These are phyloP conservation scores for Tragelaphus strepsiceros DNA, from an alignment of 2,113 vertebrate species.

Conservation along the genomic window DNA sequence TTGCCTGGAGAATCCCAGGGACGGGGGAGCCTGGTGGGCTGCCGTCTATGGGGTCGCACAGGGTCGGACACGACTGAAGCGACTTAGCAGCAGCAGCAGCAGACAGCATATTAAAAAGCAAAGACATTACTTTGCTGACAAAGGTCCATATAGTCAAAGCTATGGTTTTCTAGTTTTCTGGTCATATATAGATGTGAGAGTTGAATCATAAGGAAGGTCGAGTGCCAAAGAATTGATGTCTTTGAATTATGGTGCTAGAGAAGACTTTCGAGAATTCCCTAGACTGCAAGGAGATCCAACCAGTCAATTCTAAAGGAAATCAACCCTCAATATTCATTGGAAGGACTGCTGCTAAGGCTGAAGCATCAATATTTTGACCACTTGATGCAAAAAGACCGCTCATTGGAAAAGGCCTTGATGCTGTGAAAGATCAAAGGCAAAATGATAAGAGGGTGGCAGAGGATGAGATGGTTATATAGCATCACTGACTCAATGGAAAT, in stretches of 20 bases:
- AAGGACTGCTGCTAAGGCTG: not conserved
- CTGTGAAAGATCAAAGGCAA: not conserved
- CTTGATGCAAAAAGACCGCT: not conserved
- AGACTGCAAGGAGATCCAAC: not conserved
- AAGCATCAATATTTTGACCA: not conserved
- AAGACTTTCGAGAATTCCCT: not conserved
- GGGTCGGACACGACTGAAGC: no score
- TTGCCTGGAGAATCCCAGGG: no score
- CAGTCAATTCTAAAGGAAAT: not conserved
- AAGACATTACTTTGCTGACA: not conserved
- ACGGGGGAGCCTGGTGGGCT: no score
- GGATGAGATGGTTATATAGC: not conserved
- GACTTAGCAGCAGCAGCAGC: no score
- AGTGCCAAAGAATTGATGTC: not conserved
- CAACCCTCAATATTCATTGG: not conserved
- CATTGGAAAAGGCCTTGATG: not conserved
- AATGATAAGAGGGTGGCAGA: not conserved
- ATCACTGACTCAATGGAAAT: not conserved
- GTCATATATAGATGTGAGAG: not conserved
- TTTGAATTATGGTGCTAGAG: not conserved
- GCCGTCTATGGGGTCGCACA: no score
- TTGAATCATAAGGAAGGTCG: not conserved
- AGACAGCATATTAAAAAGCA: not conserved
- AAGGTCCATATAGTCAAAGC: not conserved
- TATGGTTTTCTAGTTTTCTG: not conserved